Evolutionary conservation across 2,888 invertebrate species (phyloP).

Genomic region (Proisotoma minuta): DNA sequence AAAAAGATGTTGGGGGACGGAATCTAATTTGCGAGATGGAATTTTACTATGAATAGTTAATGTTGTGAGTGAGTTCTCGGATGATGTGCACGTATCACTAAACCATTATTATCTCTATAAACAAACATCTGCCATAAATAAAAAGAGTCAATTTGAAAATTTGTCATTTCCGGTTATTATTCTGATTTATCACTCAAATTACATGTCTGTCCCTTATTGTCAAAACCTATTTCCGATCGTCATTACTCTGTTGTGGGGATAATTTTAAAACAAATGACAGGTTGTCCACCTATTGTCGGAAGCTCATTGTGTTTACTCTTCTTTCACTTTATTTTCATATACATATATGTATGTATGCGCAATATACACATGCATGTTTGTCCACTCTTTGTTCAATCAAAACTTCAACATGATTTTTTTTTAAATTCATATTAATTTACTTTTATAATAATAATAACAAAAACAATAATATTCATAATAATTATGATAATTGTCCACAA

Average conservation of each 20-base stretch:
- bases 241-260: background rate
- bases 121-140: conserved; percentile 6
- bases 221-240: conserved; percentile 2
- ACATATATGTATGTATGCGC: too few relatives aligned
- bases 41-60: conserved; percentile 22
- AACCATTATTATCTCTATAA: conserved; percentile 1
- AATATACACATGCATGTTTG: too few relatives aligned
- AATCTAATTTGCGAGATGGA: conserved; percentile 22
- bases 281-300: conserved; percentile 4
- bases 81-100: background rate
- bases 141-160: conserved; percentile 6
- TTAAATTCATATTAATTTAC: too few relatives aligned
- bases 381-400: too few relatives aligned
- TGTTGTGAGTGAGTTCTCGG: background rate
- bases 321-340: too few relatives aligned
- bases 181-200: conserved; percentile 5
- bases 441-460: too few relatives aligned
- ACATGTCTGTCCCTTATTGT: background rate
- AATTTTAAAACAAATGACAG: conserved; percentile 6
- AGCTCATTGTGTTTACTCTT: background rate
- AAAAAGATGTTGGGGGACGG: background rate
- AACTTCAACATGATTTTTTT: too few relatives aligned
- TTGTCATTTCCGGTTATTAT: background rate
- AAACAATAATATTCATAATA: too few relatives aligned
- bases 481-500: too few relatives aligned